Percentiles rank a stretch among this genome's conserved stretches.
phyloP scores from a whole-genome alignment of 30 jellyfish, hydroid and myxozoan species.

The Hydractinia symbiolongicarpus region DNA sequence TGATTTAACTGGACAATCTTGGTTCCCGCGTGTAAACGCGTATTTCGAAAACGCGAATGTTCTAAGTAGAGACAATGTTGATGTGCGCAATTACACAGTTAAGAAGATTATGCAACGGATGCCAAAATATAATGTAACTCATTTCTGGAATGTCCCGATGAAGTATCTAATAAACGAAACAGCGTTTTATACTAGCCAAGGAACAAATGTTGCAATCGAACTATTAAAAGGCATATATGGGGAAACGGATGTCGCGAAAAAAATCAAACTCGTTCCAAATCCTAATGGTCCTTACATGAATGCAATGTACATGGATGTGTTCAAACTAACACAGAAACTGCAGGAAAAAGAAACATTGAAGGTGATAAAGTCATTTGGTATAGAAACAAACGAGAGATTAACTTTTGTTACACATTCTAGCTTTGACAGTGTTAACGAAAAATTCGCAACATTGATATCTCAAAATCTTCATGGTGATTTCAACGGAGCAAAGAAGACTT shows the following conservation, averaged over 20 bases:
- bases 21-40: neutral
- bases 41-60: neutral
- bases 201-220: constrained; percentile 2
- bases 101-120: neutral
- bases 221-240: neutral
- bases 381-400: neutral
- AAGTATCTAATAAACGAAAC: neutral
- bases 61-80: neutral
- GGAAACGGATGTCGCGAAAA: neutral
- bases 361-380: neutral
- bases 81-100: neutral
- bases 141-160: constrained; percentile 3
- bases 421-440: neutral
- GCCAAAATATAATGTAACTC: constrained; percentile 4
- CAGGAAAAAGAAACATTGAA: neutral
- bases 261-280: neutral
- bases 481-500: neutral
- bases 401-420: neutral
- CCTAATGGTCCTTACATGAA: constrained; percentile 1
- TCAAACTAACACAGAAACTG: neutral
- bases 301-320: neutral
- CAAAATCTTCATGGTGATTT: neutral
- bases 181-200: neutral
- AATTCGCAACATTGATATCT: neutral
- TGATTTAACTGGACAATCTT: neutral